Base-by-base conservation (phyloP, 2,888 invertebrate species). In the Cephonodes hylas region DNA sequence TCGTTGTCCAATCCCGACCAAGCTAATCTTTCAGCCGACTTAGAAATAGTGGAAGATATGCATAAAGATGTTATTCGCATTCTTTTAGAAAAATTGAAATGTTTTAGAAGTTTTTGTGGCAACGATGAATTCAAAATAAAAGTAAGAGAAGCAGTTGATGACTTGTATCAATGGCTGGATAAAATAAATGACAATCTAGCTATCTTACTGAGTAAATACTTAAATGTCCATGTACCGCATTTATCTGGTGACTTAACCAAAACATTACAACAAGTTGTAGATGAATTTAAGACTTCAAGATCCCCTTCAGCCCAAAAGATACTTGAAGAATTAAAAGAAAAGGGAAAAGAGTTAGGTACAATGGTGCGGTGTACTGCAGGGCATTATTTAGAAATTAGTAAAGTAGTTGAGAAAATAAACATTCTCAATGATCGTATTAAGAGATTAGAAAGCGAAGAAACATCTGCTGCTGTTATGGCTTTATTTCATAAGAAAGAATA, bases 11-110 rank as follows among this genome's bases (percentile, higher is more conserved):
- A 84, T 66, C 66, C 66, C 58, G 69, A 81, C 31, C 83, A 84
- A 70, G 66, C 72, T 4, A 75, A 86, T 66, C 63, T 92, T 58
- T 58, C 69, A 42, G 74, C 87, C 2, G 92, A 92, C 56, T 66
- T 88, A 57, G 92, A 91, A 84, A 86, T 92, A 62, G 76, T 91
- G 22, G 86, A 89, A 76, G 89, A 86, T 23, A 92, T 92, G 92
- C 86, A 92, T 61, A 80, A 78, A 69, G 85, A 88, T 15, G 80
- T 84, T 13, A 77, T 71, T 1, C 62, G 64, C 61, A 48, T 63
- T 38, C 80, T 91, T 60, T 66, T 79, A 45, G 81, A 86, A 20
- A 85, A 85, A 74, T 66, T 86, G 7, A 85, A 80, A 71, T 85
- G 81, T 66, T 85, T 86, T 42, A 80, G 78, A 69, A 80, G 71